phyloP scores from a whole-genome alignment of 2,888 invertebrate genomes.

The Acholoe squamosa region DNA sequence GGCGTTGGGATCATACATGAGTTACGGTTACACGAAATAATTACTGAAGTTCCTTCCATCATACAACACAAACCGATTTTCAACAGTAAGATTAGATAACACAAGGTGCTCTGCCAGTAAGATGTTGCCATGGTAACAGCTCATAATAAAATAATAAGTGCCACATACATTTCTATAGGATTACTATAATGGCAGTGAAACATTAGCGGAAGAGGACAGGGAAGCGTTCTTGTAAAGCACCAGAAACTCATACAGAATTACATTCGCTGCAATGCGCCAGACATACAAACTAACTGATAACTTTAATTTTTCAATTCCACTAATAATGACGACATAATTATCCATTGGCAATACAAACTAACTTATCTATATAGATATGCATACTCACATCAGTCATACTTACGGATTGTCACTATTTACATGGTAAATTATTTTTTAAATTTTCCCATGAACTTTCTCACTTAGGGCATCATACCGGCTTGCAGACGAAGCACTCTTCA shows the following conservation, averaged over 20 bases:
- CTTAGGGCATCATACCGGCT: not conserved
- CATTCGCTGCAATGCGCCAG: too few relatives aligned
- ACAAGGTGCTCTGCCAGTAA: constrained; percentile 6
- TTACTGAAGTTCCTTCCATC: too few relatives aligned
- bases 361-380: too few relatives aligned
- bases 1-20: too few relatives aligned
- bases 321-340: too few relatives aligned
- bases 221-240: not conserved
- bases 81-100: not conserved
- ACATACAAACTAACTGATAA: too few relatives aligned
- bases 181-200: constrained; percentile 7
- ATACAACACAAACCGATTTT: too few relatives aligned
- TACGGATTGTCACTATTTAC: not conserved
- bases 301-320: too few relatives aligned
- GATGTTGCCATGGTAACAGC: not conserved
- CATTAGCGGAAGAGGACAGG: not conserved
- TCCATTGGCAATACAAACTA: too few relatives aligned
- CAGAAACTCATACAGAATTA: not conserved
- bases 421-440: not conserved
- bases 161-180: not conserved
- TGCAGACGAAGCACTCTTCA: not conserved
- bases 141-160: not conserved
- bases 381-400: too few relatives aligned
- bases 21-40: too few relatives aligned
- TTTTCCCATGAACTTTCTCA: too few relatives aligned